phyloP scores from a whole-genome alignment of 92 coral and sea anemone genomes.

The Virgularia gustaviana region DNA sequence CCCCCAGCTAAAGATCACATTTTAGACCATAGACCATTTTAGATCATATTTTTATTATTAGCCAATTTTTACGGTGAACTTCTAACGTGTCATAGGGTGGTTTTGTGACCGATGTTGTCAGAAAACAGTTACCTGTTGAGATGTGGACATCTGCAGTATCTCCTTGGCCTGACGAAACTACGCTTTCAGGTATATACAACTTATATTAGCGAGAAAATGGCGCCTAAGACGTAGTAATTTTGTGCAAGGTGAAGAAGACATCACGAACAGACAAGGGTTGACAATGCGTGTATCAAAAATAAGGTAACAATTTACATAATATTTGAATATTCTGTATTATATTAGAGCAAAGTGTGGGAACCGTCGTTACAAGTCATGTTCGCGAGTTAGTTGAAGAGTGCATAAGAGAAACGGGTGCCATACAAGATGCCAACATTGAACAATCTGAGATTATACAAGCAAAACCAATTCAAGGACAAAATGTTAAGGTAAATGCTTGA shows the following conservation, averaged over 20 bases:
- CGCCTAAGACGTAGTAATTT: neutral
- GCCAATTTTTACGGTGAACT: neutral
- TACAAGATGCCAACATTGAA: neutral
- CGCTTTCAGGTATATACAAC: no score
- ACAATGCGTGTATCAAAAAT: no score
- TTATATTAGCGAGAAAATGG: no score
- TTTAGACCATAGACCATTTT: no score
- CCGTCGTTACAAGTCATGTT: slow-evolving; percentile 85
- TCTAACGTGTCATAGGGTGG: neutral
- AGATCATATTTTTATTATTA: no score
- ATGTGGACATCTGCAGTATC: no score
- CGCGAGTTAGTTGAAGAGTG: slow-evolving; percentile 94
- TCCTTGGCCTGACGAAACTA: no score
- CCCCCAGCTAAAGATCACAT: neutral
- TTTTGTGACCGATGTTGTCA: neutral
- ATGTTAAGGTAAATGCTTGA: slow-evolving; percentile 7
- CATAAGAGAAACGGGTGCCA: slow-evolving; percentile 72
- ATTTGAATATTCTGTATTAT: neutral
- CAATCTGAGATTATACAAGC: neutral
- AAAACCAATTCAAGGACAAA: neutral
- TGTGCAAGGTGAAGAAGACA: no score
- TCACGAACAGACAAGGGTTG: no score
- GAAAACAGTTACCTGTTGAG: slow-evolving; percentile 27
- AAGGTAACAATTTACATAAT: no score
- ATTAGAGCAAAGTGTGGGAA: slow-evolving; percentile 46